Evolutionary conservation across 2,888 invertebrate genomes (phyloP), one percentile per base, ranked within the genome.

Genomic region (Ophraella communa): DNA sequence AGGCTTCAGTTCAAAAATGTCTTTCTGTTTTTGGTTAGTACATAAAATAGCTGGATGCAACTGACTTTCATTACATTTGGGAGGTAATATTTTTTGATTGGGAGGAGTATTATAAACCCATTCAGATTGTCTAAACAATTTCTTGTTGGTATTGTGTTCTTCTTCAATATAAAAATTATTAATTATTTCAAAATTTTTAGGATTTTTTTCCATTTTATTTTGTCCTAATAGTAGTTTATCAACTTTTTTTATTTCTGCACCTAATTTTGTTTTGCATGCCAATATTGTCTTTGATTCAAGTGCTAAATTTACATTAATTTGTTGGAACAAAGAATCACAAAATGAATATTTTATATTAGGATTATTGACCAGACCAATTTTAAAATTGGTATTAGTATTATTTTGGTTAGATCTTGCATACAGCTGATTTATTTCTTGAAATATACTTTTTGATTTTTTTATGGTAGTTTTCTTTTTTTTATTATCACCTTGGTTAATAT

Each of bases 31-130:
- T 21, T 67, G 59, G 2, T 55, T 68, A 3, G 56, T 67, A 30
- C 56, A 68, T 20, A 72, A 57, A 20, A 72, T 64, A 11, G 66
- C 74, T 4, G 71, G 68, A 35, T 70, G 67, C n/a, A 74, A 65
- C 21, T 66, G 59, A 23, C 65, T 59, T 2, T 67, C 66, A 30
- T 70, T 66, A 0, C 62, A 11, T 53, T 57, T 53, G 10, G 71
- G 67, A 4, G 59, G 11, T 0, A 33, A 42, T 11, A 73, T 62
- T 61, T 56, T 70, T 62, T 71, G 71, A 53, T 63, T 66, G 4
- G 68, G 67, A 1, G 74, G 74, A 3, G 74, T 74, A n/a, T 63
- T 35, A 56, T 67, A 74, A 2, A 72, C 62, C 74, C 74, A 74
- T 14, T 69, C 62, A n/a, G 64, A 62, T 11, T 57, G 49, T 1